phyloP scores from a whole-genome alignment of 2,797 vertebrate genomes.

The Acrossocheilus wenchowensis region DNA sequence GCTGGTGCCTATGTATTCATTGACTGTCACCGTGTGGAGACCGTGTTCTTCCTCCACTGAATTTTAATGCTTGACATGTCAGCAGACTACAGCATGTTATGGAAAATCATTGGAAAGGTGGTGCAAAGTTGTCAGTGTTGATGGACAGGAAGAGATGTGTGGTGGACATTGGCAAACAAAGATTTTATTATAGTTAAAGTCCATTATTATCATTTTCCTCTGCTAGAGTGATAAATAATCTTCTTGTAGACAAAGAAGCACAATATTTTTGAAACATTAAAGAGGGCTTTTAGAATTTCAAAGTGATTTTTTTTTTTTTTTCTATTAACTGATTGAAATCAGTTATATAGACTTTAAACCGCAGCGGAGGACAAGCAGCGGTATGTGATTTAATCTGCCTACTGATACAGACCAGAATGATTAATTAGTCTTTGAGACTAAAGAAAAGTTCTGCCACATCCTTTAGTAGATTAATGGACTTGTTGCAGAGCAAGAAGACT shows the following conservation, averaged over 20 bases:
- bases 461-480: conserved; percentile 61
- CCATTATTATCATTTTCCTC: not conserved
- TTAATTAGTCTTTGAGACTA: conserved; percentile 66
- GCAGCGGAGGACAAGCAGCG: conserved; percentile 18
- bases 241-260: not conserved
- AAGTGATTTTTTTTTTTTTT: not conserved
- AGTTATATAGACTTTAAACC: conserved; percentile 35
- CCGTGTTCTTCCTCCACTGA: not conserved
- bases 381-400: conserved; percentile 60
- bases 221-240: conserved; percentile 7
- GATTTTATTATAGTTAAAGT: conserved; percentile 14
- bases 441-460: conserved; percentile 53
- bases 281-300: not conserved
- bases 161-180: not conserved
- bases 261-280: conserved; percentile 8
- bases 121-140: not conserved
- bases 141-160: not conserved
- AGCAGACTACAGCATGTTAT: not conserved
- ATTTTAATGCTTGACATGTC: conserved; percentile 21
- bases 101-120: conserved; percentile 1
- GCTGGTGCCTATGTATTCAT: conserved; percentile 30
- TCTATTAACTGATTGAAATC: conserved; percentile 32
- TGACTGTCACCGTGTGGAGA: conserved; percentile 3
- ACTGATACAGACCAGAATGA: conserved; percentile 60
- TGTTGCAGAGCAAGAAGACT: conserved; percentile 48